Conservation (phyloP, 2,797 vertebrate genomes). For the Molossus molossus region DNA sequence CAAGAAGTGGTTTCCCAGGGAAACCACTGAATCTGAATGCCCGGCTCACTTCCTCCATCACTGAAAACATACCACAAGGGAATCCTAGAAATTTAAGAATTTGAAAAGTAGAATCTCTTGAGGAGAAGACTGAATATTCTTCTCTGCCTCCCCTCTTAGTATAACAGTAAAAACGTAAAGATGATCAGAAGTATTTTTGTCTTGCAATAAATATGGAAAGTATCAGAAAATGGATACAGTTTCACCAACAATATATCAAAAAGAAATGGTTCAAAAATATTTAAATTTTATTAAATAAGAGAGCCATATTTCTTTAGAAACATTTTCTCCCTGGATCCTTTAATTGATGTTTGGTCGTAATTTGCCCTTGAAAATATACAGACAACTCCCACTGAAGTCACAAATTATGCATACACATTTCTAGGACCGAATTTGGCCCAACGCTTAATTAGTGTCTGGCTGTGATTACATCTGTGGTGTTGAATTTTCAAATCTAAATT, state of each 20-base stretch:
- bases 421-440: constrained; percentile 69
- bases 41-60: not conserved
- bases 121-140: not conserved
- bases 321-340: constrained; percentile 33
- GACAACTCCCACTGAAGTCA: constrained; percentile 64
- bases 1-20: not conserved
- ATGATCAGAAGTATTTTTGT: not conserved
- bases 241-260: constrained; percentile 5
- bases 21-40: not conserved
- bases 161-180: not conserved
- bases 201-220: not conserved
- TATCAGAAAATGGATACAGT: not conserved
- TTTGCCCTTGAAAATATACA: constrained; percentile 74
- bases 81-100: not conserved
- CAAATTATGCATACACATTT: constrained; percentile 60
- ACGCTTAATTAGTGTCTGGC: constrained; percentile 80
- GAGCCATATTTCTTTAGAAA: not conserved
- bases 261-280: constrained; percentile 29
- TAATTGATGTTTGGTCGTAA: constrained; percentile 52
- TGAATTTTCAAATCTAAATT: constrained; percentile 79
- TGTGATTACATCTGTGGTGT: constrained; percentile 84
- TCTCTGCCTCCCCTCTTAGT: not conserved
- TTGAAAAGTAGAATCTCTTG: not conserved
- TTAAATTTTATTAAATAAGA: not conserved
- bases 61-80: not conserved